These are phyloP conservation scores for Orius insidiosus DNA, from an alignment of 1,140 invertebrate genomes.

Conservation along the genomic window DNA sequence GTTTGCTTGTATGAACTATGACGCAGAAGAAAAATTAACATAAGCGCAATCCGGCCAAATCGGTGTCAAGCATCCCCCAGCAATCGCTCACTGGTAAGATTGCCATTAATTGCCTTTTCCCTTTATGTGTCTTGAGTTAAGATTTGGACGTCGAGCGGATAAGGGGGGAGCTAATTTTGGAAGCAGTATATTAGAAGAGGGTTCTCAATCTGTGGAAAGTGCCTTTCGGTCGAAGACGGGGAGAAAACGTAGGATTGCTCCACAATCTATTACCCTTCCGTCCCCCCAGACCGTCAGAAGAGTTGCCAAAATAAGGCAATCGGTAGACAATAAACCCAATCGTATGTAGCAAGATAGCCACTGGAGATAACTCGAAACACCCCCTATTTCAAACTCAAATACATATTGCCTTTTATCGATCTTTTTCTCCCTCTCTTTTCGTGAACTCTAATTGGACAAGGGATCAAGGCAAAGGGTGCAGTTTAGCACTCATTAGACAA, in stretches of 20 bases:
- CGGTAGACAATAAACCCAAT: conserved; percentile 9
- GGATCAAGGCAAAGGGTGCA: too few relatives aligned
- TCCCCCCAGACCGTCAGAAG: not conserved
- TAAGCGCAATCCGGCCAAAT: too few relatives aligned
- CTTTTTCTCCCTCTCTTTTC: not conserved
- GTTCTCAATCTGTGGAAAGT: too few relatives aligned
- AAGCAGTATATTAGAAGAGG: not conserved
- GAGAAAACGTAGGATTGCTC: not conserved
- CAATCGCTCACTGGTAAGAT: too few relatives aligned
- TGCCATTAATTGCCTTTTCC: too few relatives aligned
- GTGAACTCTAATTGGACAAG: too few relatives aligned
- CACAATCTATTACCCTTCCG: conserved; percentile 3
- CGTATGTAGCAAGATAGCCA: conserved; percentile 3
- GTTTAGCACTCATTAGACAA: too few relatives aligned
- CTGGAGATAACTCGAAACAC: conserved; percentile 1
- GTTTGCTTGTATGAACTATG: too few relatives aligned
- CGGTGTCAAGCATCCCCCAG: too few relatives aligned
- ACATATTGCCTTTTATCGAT: conserved; percentile 7
- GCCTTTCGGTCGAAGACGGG: not conserved
- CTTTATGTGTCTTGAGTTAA: too few relatives aligned
- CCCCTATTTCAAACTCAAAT: conserved; percentile 4
- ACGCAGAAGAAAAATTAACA: too few relatives aligned
- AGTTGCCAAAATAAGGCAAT: conserved; percentile 13
- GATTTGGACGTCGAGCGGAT: too few relatives aligned
- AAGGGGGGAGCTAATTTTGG: not conserved